Evolutionary conservation across 2,797 vertebrate species (phyloP).

Genomic region (Jordanella pulchra): DNA sequence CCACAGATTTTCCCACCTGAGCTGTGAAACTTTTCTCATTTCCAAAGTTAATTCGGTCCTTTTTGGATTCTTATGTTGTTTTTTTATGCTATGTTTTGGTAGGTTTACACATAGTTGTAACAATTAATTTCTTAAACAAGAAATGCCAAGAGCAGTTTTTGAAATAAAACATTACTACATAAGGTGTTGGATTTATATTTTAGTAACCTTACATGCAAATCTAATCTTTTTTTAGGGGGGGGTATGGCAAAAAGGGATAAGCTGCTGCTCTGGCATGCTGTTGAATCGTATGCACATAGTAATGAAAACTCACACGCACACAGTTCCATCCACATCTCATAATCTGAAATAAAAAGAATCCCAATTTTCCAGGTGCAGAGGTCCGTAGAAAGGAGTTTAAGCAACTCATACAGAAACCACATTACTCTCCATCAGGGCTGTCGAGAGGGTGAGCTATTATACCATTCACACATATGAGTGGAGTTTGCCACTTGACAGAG

Average conservation of each 20-base stretch:
- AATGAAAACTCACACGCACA: conserved; percentile 17
- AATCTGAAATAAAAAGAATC: conserved; percentile 37
- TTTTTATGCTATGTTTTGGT: neutral
- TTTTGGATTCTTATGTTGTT: neutral
- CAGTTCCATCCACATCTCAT: neutral
- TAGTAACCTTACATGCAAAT: conserved; percentile 62
- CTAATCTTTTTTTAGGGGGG: conserved; percentile 45
- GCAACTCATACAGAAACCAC: conserved; percentile 60
- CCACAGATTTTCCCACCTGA: neutral
- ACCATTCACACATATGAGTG: conserved; percentile 63
- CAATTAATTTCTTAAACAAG: neutral
- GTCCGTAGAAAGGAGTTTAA: conserved; percentile 61
- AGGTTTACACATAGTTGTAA: neutral
- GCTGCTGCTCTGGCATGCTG: conserved; percentile 33
- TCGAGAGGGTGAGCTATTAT: conserved; percentile 50
- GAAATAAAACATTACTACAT: conserved; percentile 1
- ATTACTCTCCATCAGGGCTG: conserved; percentile 61
- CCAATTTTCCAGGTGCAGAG: conserved; percentile 71
- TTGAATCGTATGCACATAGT: conserved; percentile 38
- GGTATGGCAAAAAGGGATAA: conserved; percentile 40
- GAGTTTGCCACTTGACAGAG: conserved; percentile 65
- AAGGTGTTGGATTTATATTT: neutral
- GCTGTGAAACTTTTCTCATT: neutral
- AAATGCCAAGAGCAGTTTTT: conserved; percentile 1
- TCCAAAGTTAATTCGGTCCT: neutral